Evolutionary conservation across 1,140 invertebrate species (phyloP), one percentile per base, ranked within the genome.

Genomic region (Drosophila melanica): DNA sequence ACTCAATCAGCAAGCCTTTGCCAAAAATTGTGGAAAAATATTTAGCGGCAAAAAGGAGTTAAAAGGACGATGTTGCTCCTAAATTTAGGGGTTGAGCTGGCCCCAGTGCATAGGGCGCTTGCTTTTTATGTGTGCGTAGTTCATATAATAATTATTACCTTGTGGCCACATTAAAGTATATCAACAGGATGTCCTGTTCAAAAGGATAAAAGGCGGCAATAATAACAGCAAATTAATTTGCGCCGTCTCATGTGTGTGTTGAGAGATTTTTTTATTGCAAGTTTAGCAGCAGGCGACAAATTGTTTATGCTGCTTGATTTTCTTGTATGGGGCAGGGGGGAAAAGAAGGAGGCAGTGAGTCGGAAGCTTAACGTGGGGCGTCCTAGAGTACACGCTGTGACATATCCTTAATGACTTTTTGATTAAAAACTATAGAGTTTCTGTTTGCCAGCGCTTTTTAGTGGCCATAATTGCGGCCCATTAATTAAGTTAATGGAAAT

Each of bases 401-500:
- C 48, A 68, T 63, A 57, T 68, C 69, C 60, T 57, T 72, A 79
- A 80, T 80, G 70, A 69, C 77, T 73, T 89, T 68, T 84, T 89
- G 77, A 90, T 84, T 89, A 84, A 89, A 89, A 89, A 89, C 80
- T 89, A 82, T 85, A 69, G 72, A 81, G 77, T 82, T 82, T 77
- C 60, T 64, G 69, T 70, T 77, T 68, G 64, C 57, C 47, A 60
- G 30, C 50, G 76, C 59, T 74, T 82, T 89, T 89, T 90, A 89
- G 77, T 89, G 74, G 55, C 80, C 77, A 75, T 89, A 74, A 87
- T 74, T 84, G 63, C 51, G 53, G 55, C 64, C 58, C 70, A 90
- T 90, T 89, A 89, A 89, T 89, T 89, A 90, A 89, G 66, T 84
- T 89, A 89, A 89, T 89, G 85, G 84, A 78, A 79, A 80, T 89